Evolutionary conservation across 1,140 invertebrate genomes (phyloP).

Genomic region (Papilio helenus): DNA sequence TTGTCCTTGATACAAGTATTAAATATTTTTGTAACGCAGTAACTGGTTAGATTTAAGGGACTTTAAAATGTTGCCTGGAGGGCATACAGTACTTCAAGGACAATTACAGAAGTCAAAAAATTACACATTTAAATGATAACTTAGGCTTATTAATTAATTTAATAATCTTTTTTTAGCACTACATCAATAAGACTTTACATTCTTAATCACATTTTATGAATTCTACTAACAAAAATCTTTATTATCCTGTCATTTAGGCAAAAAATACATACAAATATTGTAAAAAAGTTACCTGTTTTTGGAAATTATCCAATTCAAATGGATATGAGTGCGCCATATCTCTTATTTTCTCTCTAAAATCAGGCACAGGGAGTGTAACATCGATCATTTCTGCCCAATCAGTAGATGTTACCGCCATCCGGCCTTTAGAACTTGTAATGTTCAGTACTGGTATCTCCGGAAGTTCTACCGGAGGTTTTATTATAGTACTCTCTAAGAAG

Average conservation of each 20-base stretch:
- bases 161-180: no score
- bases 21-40: no score
- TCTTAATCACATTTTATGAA: no score
- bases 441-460: constrained; percentile 75
- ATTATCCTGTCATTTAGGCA: background rate
- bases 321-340: constrained; percentile 93
- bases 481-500: constrained; percentile 70
- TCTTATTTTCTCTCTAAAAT: constrained; percentile 93
- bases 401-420: constrained; percentile 75
- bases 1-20: no score
- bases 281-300: constrained; percentile 88
- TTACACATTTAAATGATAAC: no score
- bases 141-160: no score
- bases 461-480: constrained; percentile 67
- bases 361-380: constrained; percentile 89
- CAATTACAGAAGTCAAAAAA: no score
- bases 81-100: no score
- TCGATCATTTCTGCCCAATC: constrained; percentile 96
- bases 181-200: no score
- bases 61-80: no score
- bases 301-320: constrained; percentile 98
- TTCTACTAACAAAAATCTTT: no score
- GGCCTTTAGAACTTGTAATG: constrained; percentile 57
- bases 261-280: constrained; percentile 22
- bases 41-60: no score